Conservation (phyloP, 2,797 vertebrate species). For the Protonibea diacanthus region DNA sequence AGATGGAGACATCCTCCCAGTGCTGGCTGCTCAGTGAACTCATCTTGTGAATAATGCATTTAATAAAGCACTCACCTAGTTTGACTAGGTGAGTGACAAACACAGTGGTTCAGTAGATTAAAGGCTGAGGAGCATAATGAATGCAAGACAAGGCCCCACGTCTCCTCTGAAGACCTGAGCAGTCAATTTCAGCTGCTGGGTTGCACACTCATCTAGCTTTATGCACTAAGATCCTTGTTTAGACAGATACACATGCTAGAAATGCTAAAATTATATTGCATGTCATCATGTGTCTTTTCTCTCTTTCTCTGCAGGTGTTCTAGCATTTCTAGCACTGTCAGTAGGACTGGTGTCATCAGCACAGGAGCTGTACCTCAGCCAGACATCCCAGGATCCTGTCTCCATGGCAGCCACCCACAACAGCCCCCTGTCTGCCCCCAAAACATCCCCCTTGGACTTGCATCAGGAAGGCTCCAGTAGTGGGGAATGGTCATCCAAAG, state of each 20-base stretch:
- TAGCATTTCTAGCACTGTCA: constrained; percentile 93
- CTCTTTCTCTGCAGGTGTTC: constrained; percentile 86
- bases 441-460: constrained; percentile 40
- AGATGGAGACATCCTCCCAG: constrained; percentile 1
- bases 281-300: constrained; percentile 1
- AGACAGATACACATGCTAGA: constrained; percentile 5
- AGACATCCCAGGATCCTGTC: constrained; percentile 85
- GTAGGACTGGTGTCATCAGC: constrained; percentile 90
- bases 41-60: constrained; percentile 62
- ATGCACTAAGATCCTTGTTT: constrained; percentile 5
- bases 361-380: constrained; percentile 87
- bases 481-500: constrained; percentile 70
- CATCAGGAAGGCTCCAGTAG: constrained; percentile 83
- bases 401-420: constrained; percentile 81
- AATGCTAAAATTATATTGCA: constrained; percentile 10
- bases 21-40: constrained; percentile 22
- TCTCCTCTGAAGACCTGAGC: constrained; percentile 34
- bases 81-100: constrained; percentile 59
- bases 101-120: constrained; percentile 64
- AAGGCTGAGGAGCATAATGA: constrained; percentile 59
- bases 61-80: constrained; percentile 67
- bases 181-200: constrained; percentile 23
- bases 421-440: constrained; percentile 64
- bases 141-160: constrained; percentile 48
- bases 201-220: constrained; percentile 11